These are phyloP conservation scores for Xanthorhoe spadicearia DNA, from an alignment of 2,888 invertebrate species.

Conservation along the genomic window DNA sequence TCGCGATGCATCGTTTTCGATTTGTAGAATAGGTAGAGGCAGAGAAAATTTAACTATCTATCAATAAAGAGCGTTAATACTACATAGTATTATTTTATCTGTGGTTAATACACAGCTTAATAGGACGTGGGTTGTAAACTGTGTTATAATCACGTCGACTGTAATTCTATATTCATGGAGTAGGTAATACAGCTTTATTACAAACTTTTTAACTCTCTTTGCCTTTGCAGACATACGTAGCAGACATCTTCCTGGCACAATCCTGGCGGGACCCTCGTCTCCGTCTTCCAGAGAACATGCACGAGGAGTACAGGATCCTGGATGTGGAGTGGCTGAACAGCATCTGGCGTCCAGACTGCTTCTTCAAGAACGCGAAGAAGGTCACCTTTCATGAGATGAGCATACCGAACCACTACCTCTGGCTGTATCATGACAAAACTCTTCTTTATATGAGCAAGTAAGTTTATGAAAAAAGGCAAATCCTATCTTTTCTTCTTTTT, in stretches of 20 bases:
- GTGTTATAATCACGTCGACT: too few relatives aligned
- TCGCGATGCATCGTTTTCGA: too few relatives aligned
- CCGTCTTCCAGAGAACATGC: slow-evolving; percentile 96
- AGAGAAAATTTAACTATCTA: too few relatives aligned
- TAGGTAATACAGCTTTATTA: too few relatives aligned
- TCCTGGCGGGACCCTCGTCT: slow-evolving; percentile 96
- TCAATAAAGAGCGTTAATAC: too few relatives aligned
- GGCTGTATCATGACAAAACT: slow-evolving; percentile 96
- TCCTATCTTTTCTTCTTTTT: too few relatives aligned
- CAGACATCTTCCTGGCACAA: slow-evolving; percentile 96
- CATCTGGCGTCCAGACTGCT: slow-evolving; percentile 97
- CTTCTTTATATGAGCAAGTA: slow-evolving; percentile 96
- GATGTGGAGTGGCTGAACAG: slow-evolving; percentile 95
- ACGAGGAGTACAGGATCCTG: slow-evolving; percentile 94
- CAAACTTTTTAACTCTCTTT: too few relatives aligned
- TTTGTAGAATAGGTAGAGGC: too few relatives aligned
- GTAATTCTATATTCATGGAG: too few relatives aligned
- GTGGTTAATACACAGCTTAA: too few relatives aligned
- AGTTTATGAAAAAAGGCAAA: slow-evolving; percentile 56
- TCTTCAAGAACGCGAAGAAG: slow-evolving; percentile 97
- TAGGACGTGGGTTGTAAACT: too few relatives aligned
- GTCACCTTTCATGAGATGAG: slow-evolving; percentile 98
- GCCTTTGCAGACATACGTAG: slow-evolving; percentile 93
- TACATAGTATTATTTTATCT: too few relatives aligned
- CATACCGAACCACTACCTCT: slow-evolving; percentile 96